Evolutionary conservation across 2,888 invertebrate species (phyloP), one percentile per base, ranked within the genome.

Genomic region (Aleiodes testaceus): DNA sequence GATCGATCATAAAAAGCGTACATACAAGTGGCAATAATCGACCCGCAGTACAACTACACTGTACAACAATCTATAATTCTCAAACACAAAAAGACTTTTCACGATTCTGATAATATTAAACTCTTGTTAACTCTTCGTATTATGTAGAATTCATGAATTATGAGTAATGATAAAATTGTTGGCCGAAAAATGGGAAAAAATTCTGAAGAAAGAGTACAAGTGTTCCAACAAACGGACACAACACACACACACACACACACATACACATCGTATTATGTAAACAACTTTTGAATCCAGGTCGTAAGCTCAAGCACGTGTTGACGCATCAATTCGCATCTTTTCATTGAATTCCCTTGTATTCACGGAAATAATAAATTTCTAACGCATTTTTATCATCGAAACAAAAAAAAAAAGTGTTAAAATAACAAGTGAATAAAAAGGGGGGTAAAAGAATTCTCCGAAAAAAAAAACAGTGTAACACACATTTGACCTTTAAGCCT

Each of bases 1-100:
- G 49, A 71, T 66, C 66, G 59, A 66, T 70, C 70, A 52, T 59
- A 71, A 53, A 67, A 67, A 36, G n/a, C 36, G 36, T 36, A 36
- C 7, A 36, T 14, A 7, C 47, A 47, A 44, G 20, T 47, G 45
- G 63, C 63, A 63, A 63, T 47, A 63, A 63, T 63, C 63, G 63
- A 63, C 45, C 45, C 63, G 45, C 63, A 63, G 45, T 44, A 45
- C 45, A 59, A 63, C 42, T 63, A 22, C 63, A 47, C 45, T 9
- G 11, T 42, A 42, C 11, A 22, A 11, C 20, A 63, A 44, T 45
- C 20, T 45, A 11, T 26, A 44, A 63, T 63, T 45, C 16, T 42
- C 11, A 9, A 9, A 45, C 12, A n/a, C 11, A n/a, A 45, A n/a
- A 45, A 3, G 11, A 44, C 1, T 6, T 14, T 14, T 47, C n/a